Percentiles rank a stretch among this genome's conserved stretches.
Evolutionary conservation across 2,797 vertebrate species (phyloP).

Genomic region (Gorsachius magnificus): DNA sequence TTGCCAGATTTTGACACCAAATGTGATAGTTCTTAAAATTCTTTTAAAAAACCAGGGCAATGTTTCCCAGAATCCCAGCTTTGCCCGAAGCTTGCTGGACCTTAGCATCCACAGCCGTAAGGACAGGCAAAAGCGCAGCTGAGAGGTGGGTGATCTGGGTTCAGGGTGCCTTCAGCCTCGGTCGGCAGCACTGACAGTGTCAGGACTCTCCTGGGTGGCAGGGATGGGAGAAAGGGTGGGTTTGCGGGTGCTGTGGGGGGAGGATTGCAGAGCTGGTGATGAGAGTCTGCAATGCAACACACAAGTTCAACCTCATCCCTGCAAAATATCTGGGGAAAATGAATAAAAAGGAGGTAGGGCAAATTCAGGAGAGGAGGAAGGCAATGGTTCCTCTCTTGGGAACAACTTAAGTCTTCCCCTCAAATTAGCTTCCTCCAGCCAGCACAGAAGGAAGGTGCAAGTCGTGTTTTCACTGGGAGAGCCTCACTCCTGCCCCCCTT

Average conservation of each 20-base stretch:
- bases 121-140: not conserved
- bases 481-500: not conserved
- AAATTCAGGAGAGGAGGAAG: not conserved
- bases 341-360: not conserved
- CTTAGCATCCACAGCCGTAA: not conserved
- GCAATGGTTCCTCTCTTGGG: not conserved
- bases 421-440: not conserved
- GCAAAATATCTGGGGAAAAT: not conserved
- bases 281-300: not conserved
- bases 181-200: accelerated
- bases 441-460: not conserved
- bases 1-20: not conserved
- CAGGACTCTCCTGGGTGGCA: not conserved
- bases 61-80: not conserved
- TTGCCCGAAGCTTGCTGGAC: not conserved
- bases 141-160: not conserved
- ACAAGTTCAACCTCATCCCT: not conserved
- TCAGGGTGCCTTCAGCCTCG: not conserved
- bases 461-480: not conserved
- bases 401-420: not conserved
- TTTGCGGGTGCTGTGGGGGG: accelerated
- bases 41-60: not conserved
- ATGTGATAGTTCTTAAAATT: not conserved
- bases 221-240: not conserved
- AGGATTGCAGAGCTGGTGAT: not conserved